Evolutionary conservation across 2,888 invertebrate species (phyloP).

Genomic region (Habroteleia sp.): DNA sequence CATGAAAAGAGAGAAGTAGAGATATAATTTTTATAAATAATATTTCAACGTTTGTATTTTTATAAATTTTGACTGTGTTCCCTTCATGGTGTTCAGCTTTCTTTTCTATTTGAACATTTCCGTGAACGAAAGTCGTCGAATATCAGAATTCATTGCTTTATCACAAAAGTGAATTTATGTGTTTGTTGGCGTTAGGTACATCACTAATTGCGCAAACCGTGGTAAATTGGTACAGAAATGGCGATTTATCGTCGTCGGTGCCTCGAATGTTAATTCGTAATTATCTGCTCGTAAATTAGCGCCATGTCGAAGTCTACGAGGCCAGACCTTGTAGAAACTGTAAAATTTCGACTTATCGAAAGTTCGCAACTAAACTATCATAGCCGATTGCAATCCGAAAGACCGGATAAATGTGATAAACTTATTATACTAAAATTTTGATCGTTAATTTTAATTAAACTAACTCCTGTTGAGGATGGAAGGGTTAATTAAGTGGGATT

Average conservation of each 20-base stretch:
- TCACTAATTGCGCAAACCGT: slow-evolving; percentile 19
- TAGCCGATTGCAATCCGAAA: no score
- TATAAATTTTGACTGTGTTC: no score
- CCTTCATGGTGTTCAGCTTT: no score
- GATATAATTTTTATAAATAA: no score
- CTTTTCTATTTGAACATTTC: neutral
- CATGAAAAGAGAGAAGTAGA: no score
- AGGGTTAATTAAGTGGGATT: no score
- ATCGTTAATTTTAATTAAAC: no score
- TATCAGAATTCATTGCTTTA: slow-evolving; percentile 24
- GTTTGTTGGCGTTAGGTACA: slow-evolving; percentile 34
- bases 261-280: slow-evolving; percentile 22
- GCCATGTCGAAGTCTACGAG: slow-evolving; percentile 15
- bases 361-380: neutral
- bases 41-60: no score
- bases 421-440: no score
- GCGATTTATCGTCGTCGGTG: slow-evolving; percentile 29
- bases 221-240: slow-evolving; percentile 35
- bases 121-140: neutral
- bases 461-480: no score
- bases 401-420: no score
- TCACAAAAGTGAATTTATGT: slow-evolving; percentile 33
- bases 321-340: slow-evolving; percentile 5
- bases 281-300: slow-evolving; percentile 19
- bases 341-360: slow-evolving; percentile 12